phyloP scores from a whole-genome alignment of 1,140 invertebrate genomes.

The Bemisia tabaci region DNA sequence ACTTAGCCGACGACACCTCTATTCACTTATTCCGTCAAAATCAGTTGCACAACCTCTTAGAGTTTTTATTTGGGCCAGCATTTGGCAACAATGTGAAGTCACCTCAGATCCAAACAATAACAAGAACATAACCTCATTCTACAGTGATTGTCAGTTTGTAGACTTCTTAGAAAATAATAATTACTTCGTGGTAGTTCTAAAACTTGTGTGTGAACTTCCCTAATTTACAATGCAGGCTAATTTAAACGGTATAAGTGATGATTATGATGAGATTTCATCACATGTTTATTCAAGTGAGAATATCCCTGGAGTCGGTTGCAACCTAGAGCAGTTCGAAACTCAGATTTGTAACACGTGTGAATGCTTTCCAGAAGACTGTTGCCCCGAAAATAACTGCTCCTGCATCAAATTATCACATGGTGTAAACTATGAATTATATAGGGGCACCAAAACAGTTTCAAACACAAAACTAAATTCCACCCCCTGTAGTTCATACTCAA shows the following conservation, averaged over 20 bases:
- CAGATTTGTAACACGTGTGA: not conserved
- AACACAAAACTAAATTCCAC: not conserved
- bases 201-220: too few species aligned
- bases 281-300: not conserved
- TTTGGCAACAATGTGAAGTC: too few species aligned
- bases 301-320: not conserved
- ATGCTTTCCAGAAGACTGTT: not conserved
- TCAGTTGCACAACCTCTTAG: too few species aligned
- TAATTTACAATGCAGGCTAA: not conserved
- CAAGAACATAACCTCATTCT: too few species aligned
- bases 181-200: too few species aligned
- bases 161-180: too few species aligned
- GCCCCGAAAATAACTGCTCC: not conserved
- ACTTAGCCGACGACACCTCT: too few species aligned
- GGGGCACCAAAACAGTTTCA: not conserved
- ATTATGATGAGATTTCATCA: not conserved
- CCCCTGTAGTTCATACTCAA: conserved; percentile 8
- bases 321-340: not conserved
- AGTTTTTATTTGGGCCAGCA: too few species aligned
- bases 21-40: too few species aligned
- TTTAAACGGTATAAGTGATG: not conserved
- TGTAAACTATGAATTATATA: not conserved
- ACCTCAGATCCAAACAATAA: too few species aligned
- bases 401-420: not conserved
- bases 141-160: too few species aligned